phyloP scores from a whole-genome alignment of 2,113 vertebrate species.

The Myotis brandtii region DNA sequence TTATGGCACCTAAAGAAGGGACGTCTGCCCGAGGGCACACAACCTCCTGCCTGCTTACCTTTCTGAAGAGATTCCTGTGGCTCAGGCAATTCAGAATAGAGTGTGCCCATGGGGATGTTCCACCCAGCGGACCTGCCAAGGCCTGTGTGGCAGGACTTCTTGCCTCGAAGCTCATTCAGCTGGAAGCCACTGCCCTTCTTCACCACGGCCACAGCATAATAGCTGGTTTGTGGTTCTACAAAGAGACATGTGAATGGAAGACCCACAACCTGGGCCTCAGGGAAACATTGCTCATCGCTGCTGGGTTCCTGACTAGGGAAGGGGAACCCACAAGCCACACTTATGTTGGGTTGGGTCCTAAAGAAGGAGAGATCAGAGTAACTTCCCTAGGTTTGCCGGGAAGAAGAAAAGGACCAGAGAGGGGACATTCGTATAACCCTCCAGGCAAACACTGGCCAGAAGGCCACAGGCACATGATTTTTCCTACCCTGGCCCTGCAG shows the following conservation, averaged over 20 bases:
- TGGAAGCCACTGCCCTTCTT: constrained; percentile 86
- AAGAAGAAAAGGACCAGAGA: not conserved
- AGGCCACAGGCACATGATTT: not conserved
- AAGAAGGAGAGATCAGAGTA: not conserved
- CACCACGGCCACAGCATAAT: constrained; percentile 91
- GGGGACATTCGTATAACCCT: not conserved
- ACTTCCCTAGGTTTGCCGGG: not conserved
- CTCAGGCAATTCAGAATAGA: not conserved
- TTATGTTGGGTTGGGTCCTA: not conserved
- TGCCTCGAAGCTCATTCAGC: constrained; percentile 85
- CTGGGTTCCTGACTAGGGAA: not conserved
- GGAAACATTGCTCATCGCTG: not conserved
- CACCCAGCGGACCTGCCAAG: constrained; percentile 92
- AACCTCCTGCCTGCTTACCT: constrained; percentile 60
- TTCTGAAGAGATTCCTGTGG: not conserved
- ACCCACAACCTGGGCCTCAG: not conserved
- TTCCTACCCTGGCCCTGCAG: not conserved
- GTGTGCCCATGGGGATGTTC: constrained; percentile 87
- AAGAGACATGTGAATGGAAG: not conserved
- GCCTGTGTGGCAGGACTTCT: constrained; percentile 93
- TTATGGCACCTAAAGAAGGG: not conserved
- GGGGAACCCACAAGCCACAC: not conserved
- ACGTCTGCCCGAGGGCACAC: not conserved
- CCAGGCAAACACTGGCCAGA: not conserved
- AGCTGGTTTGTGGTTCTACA: constrained; percentile 86